Evolutionary conservation across 2,888 invertebrate genomes (phyloP), one percentile per base, ranked within the genome.

Genomic region (Itoplectis maculator): DNA sequence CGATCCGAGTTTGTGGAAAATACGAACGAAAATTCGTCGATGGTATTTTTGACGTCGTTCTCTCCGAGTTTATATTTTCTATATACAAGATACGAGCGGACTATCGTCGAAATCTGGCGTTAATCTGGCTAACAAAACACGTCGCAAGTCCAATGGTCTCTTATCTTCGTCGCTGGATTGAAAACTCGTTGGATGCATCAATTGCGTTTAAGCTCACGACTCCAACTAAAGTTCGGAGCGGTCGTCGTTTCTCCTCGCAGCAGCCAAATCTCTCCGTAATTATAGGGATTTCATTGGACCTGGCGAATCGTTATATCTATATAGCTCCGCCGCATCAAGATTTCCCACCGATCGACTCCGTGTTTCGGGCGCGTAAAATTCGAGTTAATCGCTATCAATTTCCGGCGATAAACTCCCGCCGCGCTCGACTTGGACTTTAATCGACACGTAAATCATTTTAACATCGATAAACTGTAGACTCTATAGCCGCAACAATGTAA

Each of bases 381-480:
- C 18, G 51, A 7, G 13, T 8, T 20, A 49, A 49, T 5, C 47
- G 47, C 47, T 49, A 15, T 49, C 47, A 51, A 51, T 51, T 51
- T 20, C 51, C 51, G 8, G 18, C 51, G 51, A 51, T 20, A 51
- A 51, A 51, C 9, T n/a, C n/a, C 51, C 18, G 20, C 18, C 18
- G 20, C 18, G 9, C 18, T 20, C 9, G 51, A 7, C 51, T 20
- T 7, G 20, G 20, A 51, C 51, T 51, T 20, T 20, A 51, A 35
- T 56, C n/a, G 15, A 59, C n/a, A 29, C 63, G 20, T 11, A 18
- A 63, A 42, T 63, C n/a, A 20, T 63, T 40, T 20, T 45, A 81
- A 82, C 79, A 75, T 70, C 47, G 6, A 61, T 70, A 61, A 74
- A 82, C 73, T 74, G 65, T 49, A 37, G 54, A 78, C n/a, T 29